phyloP scores from a whole-genome alignment of 2,888 invertebrate genomes.

The Loripinus fragilis region DNA sequence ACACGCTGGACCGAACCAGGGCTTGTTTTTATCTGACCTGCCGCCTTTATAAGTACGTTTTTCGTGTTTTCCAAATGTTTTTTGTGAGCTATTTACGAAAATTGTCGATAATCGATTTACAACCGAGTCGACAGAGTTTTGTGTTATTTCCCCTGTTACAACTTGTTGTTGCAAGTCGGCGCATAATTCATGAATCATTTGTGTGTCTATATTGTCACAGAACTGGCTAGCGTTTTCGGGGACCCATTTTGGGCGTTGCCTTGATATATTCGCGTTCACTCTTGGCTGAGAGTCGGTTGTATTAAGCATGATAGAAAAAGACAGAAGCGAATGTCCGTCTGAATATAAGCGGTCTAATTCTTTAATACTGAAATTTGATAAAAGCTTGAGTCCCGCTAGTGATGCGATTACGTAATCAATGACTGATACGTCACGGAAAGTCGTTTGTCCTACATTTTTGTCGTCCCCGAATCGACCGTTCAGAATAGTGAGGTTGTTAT shows the following conservation, averaged over 20 bases:
- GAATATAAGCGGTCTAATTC: slow-evolving; percentile 27
- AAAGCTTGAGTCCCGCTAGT: not conserved
- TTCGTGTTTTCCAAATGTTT: not conserved
- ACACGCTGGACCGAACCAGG: slow-evolving; percentile 32
- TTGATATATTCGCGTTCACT: not conserved
- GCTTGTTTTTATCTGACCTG: slow-evolving; percentile 14
- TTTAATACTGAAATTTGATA: not conserved
- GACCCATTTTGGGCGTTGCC: not conserved
- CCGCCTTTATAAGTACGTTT: not conserved
- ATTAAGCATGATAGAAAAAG: not conserved
- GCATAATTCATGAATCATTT: not conserved
- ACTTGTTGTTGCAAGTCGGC: not conserved
- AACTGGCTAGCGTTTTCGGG: not conserved
- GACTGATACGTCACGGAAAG: slow-evolving; percentile 15
- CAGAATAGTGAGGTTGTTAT: too few relatives aligned
- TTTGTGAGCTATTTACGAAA: not conserved
- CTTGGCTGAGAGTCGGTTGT: not conserved
- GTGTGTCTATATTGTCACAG: not conserved
- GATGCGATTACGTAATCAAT: slow-evolving; percentile 15
- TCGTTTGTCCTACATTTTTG: not conserved
- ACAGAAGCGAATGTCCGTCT: slow-evolving; percentile 18
- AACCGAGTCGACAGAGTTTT: not conserved
- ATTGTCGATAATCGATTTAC: not conserved
- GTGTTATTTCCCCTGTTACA: not conserved
- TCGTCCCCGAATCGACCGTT: too few relatives aligned